These are phyloP conservation scores for Drosophila sulfurigaster DNA, from an alignment of 1,140 invertebrate species.

Conservation along the genomic window DNA sequence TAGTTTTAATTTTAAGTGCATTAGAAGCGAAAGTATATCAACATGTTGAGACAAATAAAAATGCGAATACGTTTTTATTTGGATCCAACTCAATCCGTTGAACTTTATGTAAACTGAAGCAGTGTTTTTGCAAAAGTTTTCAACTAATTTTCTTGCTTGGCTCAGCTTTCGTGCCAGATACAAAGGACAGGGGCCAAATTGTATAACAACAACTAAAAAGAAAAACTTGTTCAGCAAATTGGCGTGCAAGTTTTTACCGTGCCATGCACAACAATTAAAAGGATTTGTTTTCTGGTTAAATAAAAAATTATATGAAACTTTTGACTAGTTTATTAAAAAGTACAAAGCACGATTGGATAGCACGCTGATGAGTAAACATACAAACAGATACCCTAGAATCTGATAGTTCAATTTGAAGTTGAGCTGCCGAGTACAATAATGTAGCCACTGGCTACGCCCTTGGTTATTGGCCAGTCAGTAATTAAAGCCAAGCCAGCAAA, in stretches of 20 bases:
- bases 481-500: constrained; percentile 61
- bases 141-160: constrained; percentile 78
- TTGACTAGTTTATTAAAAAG: constrained; percentile 27
- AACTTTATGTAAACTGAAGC: constrained; percentile 41
- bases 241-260: constrained; percentile 59
- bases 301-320: constrained; percentile 45
- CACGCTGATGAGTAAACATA: not conserved
- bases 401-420: constrained; percentile 48
- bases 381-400: not conserved
- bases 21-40: not conserved
- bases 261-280: constrained; percentile 68
- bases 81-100: constrained; percentile 14
- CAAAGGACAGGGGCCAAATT: constrained; percentile 20
- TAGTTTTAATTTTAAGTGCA: no score
- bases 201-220: constrained; percentile 39
- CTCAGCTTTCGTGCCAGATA: constrained; percentile 30
- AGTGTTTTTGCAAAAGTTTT: constrained; percentile 70
- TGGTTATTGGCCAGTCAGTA: constrained; percentile 47
- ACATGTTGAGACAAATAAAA: not conserved
- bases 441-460: constrained; percentile 40
- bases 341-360: constrained; percentile 7
- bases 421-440: constrained; percentile 57
- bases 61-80: not conserved
- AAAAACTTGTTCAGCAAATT: constrained; percentile 66
- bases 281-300: constrained; percentile 64